A percentile compares a stretch with the other conserved stretches of the same genome.
Conservation (phyloP, 2,888 invertebrate species). For the Cheilosia vulpina region DNA sequence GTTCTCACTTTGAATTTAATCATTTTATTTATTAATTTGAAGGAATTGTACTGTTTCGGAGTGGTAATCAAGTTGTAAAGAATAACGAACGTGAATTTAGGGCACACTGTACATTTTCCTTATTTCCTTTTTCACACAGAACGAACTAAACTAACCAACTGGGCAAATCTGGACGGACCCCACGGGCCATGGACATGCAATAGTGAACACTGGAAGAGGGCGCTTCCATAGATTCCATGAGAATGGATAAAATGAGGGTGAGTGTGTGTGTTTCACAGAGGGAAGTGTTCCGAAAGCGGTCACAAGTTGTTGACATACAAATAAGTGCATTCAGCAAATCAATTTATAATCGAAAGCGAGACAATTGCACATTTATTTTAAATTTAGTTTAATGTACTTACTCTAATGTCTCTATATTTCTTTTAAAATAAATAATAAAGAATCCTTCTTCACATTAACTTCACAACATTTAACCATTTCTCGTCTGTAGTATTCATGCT, state of each 20-base stretch:
- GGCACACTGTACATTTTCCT: constrained; percentile 53
- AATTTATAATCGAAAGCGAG: too few relatives aligned
- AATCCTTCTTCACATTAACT: too few relatives aligned
- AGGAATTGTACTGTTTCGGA: background rate
- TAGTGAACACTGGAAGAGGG: constrained; percentile 56
- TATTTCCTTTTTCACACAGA: constrained; percentile 32
- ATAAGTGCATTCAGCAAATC: constrained; percentile 9
- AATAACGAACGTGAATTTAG: constrained; percentile 50
- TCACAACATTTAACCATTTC: too few relatives aligned
- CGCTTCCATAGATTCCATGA: constrained; percentile 66
- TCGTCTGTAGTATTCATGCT: too few relatives aligned
- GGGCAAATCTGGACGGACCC: constrained; percentile 46
- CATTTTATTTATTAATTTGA: constrained; percentile 42
- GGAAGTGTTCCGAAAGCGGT: constrained; percentile 45
- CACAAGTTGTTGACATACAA: constrained; percentile 24
- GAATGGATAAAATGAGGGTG: constrained; percentile 4
- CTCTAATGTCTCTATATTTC: too few relatives aligned
- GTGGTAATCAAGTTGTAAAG: constrained; percentile 12
- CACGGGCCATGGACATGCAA: constrained; percentile 56
- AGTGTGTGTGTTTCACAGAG: constrained; percentile 20
- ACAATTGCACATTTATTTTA: too few relatives aligned
- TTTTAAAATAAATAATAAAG: too few relatives aligned
- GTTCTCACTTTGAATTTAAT: constrained; percentile 61
- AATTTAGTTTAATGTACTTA: too few relatives aligned
- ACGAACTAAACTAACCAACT: constrained; percentile 57